A percentile compares a stretch with the other conserved stretches of the same genome.
These are phyloP conservation scores for Bilobella aurantiaca DNA, from an alignment of 1,140 invertebrate species.

Conservation along the genomic window DNA sequence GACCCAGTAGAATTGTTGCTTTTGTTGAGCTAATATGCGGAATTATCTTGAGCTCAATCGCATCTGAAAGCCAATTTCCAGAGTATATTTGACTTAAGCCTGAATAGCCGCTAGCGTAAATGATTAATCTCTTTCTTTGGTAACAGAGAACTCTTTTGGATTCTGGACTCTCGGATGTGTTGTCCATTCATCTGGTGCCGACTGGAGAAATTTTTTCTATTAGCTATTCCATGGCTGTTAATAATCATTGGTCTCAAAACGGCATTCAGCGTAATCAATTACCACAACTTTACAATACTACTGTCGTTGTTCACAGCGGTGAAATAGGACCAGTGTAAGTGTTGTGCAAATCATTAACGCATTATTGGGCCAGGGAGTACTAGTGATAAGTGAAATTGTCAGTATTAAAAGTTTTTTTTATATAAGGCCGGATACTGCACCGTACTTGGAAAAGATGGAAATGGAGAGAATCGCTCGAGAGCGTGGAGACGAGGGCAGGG, in stretches of 20 bases:
- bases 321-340: constrained; percentile 62
- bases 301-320: constrained; percentile 58
- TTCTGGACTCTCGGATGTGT: constrained; percentile 55
- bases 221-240: constrained; percentile 27
- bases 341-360: too few relatives aligned
- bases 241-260: neutral
- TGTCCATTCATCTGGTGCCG: constrained; percentile 61
- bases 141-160: constrained; percentile 46
- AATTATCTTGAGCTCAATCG: too few relatives aligned
- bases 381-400: too few relatives aligned
- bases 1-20: too few relatives aligned
- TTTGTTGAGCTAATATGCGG: too few relatives aligned
- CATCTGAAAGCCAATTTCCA: too few relatives aligned
- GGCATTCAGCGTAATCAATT: neutral
- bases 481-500: constrained; percentile 69
- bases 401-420: too few relatives aligned
- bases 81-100: too few relatives aligned
- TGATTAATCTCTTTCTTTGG: too few relatives aligned
- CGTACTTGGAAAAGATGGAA: constrained; percentile 83
- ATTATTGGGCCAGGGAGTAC: too few relatives aligned
- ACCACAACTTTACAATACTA: constrained; percentile 53
- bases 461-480: constrained; percentile 77
- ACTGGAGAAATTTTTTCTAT: constrained; percentile 60
- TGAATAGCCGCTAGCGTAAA: too few relatives aligned
- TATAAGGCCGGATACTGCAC: constrained; percentile 82